A percentile compares a stretch with the other conserved stretches of the same genome.
These are phyloP conservation scores for Tenodera sinensis DNA, from an alignment of 2,888 invertebrate genomes.

Conservation along the genomic window DNA sequence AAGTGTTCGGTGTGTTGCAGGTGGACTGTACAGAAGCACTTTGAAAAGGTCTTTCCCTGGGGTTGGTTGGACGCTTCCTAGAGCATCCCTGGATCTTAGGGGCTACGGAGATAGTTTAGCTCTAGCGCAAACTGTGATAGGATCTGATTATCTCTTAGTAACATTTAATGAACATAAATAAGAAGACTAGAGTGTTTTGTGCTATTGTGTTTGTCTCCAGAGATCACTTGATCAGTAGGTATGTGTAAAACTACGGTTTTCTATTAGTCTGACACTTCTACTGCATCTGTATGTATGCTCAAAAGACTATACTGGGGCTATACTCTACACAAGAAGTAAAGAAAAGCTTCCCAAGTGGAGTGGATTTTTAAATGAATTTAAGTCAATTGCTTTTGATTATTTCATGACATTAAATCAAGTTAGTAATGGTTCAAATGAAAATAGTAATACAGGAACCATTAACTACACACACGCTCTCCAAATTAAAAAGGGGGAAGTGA, in stretches of 20 bases:
- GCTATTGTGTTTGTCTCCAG: too few species aligned
- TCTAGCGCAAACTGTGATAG: too few species aligned
- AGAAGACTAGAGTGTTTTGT: too few species aligned
- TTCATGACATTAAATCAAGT: not conserved
- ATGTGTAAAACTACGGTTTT: not conserved
- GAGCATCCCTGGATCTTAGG: too few species aligned
- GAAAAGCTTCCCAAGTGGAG: not conserved
- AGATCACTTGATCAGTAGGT: too few species aligned
- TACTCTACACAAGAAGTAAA: not conserved
- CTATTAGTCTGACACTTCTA: not conserved
- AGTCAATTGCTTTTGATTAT: not conserved
- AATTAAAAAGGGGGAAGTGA: not conserved
- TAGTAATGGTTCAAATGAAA: not conserved
- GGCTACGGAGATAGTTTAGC: too few species aligned
- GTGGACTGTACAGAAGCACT: too few species aligned
- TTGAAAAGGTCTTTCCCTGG: too few species aligned
- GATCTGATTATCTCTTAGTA: too few species aligned
- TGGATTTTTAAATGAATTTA: not conserved
- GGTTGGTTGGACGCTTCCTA: too few species aligned
- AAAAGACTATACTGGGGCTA: not conserved
- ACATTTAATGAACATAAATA: too few species aligned
- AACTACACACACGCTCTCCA: not conserved
- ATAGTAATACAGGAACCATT: not conserved
- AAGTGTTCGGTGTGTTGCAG: too few species aligned
- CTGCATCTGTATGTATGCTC: not conserved